phyloP scores from a whole-genome alignment of 2,113 vertebrate genomes.

The Rhabdornis inornatus region DNA sequence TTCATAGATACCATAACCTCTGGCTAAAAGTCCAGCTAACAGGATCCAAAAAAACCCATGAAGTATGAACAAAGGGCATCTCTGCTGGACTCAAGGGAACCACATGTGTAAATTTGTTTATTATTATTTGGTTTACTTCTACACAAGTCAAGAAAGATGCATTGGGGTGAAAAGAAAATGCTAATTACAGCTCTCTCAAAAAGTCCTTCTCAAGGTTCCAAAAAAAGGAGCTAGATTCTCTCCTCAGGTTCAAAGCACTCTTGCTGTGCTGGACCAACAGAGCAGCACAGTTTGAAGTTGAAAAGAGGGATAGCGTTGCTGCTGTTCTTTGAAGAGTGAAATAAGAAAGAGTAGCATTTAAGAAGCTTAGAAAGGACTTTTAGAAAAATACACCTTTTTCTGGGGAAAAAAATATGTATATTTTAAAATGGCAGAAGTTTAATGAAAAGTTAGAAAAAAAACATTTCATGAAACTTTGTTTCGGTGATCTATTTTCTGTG shows the following conservation, averaged over 20 bases:
- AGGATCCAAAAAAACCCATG: conserved; percentile 3
- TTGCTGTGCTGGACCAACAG: conserved; percentile 56
- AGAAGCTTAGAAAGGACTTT: conserved; percentile 58
- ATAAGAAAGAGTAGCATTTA: conserved; percentile 69
- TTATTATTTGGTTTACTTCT: neutral
- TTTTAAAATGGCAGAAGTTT: neutral
- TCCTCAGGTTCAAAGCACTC: conserved; percentile 71
- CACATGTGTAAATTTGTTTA: neutral
- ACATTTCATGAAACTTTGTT: conserved; percentile 39
- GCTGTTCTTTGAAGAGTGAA: conserved; percentile 70
- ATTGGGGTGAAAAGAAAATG: conserved; percentile 41
- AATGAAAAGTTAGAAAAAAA: conserved; percentile 37
- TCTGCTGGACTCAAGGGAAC: conserved; percentile 47
- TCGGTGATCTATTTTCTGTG: conserved; percentile 25
- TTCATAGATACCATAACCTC: conserved; percentile 18
- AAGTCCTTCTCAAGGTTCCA: conserved; percentile 50
- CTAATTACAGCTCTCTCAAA: conserved; percentile 66
- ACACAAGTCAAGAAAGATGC: conserved; percentile 39
- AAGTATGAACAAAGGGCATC: neutral
- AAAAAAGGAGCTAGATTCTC: conserved; percentile 65
- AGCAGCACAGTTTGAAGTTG: conserved; percentile 72
- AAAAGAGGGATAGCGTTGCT: conserved; percentile 62
- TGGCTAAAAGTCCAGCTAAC: conserved; percentile 45
- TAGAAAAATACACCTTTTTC: conserved; percentile 1
- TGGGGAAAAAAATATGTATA: neutral